These are phyloP conservation scores for Saccopteryx bilineata DNA, from an alignment of 2,113 vertebrate species.

Conservation along the genomic window DNA sequence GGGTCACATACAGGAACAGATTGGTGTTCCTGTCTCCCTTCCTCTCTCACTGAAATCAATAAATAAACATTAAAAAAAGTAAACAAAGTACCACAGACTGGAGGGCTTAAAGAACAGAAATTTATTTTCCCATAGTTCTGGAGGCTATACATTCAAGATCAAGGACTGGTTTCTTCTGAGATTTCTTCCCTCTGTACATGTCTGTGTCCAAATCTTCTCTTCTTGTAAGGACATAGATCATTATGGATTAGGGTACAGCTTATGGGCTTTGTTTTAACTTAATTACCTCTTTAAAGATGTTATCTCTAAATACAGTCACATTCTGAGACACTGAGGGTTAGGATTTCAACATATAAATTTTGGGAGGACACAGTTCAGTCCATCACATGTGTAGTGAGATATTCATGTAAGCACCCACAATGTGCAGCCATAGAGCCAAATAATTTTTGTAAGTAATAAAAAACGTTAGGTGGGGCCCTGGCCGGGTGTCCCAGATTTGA, in stretches of 20 bases:
- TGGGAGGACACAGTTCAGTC: neutral
- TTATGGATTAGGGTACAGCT: neutral
- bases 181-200: neutral
- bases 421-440: conserved; percentile 10
- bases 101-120: neutral
- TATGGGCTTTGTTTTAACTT: neutral
- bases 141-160: neutral
- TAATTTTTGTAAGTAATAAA: conserved; percentile 15
- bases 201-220: conserved; percentile 6
- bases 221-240: neutral
- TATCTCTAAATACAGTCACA: conserved; percentile 3
- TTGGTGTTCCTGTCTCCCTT: too few species aligned
- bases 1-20: too few species aligned
- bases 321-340: neutral
- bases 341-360: neutral
- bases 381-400: neutral
- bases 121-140: neutral
- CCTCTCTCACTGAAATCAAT: too few species aligned
- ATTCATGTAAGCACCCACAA: conserved; percentile 10
- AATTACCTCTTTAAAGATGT: neutral
- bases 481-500: too few species aligned
- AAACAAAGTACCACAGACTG: too few species aligned
- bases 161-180: conserved; percentile 34
- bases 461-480: neutral
- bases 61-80: too few species aligned